phyloP scores from a whole-genome alignment of 1,140 invertebrate genomes.

The Philotrypesis tridentata region DNA sequence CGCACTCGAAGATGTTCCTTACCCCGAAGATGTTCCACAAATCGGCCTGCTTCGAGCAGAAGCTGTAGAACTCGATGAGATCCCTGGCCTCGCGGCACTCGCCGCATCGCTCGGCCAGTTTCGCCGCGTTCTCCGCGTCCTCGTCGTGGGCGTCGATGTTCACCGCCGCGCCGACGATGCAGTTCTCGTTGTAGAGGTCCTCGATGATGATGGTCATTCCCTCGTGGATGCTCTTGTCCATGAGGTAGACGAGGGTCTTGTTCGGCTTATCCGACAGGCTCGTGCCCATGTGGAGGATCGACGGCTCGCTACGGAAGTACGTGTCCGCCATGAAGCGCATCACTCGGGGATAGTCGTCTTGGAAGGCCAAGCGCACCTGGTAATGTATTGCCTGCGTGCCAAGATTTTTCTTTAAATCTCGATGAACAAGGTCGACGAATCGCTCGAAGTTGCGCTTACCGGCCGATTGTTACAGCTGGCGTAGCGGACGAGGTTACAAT shows the following conservation, averaged over 20 bases:
- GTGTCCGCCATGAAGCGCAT: slow-evolving; percentile 60
- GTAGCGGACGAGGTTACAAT: not conserved
- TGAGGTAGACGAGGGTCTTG: slow-evolving; percentile 50
- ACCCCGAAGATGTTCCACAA: slow-evolving; percentile 66
- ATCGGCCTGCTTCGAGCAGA: slow-evolving; percentile 62
- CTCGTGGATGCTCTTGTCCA: slow-evolving; percentile 60
- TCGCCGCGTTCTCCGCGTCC: slow-evolving; percentile 56
- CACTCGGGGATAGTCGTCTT: slow-evolving; percentile 58
- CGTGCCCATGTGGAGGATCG: slow-evolving; percentile 57
- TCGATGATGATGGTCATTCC: slow-evolving; percentile 69
- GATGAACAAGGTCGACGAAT: too few species aligned
- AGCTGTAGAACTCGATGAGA: slow-evolving; percentile 67
- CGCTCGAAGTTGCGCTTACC: not conserved
- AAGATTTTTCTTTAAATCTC: too few species aligned
- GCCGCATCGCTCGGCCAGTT: slow-evolving; percentile 35
- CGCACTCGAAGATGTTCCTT: slow-evolving; percentile 68
- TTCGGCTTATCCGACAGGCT: slow-evolving; percentile 48
- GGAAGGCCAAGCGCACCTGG: slow-evolving; percentile 58
- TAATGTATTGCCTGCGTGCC: too few species aligned
- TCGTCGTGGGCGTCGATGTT: slow-evolving; percentile 61
- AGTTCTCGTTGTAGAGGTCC: slow-evolving; percentile 59
- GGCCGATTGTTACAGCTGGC: not conserved
- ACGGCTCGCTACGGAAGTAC: slow-evolving; percentile 61
- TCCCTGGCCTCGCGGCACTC: slow-evolving; percentile 55
- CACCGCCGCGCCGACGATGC: slow-evolving; percentile 68